A percentile compares a stretch with the other conserved stretches of the same genome.
These are phyloP conservation scores for Microcebus griseorufus DNA, from an alignment of 2,113 vertebrate species.

Conservation along the genomic window DNA sequence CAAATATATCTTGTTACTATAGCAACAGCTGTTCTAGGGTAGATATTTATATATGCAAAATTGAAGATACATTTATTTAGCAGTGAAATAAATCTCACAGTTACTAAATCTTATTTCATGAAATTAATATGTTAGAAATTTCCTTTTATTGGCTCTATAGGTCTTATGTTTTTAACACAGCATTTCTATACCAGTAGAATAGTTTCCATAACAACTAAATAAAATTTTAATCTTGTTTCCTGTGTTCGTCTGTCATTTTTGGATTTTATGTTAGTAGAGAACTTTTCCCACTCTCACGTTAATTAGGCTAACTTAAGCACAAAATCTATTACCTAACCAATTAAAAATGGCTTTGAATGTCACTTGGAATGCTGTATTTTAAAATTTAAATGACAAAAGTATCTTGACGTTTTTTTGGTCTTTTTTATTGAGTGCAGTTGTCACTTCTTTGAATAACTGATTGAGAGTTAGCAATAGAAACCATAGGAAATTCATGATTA, in stretches of 20 bases:
- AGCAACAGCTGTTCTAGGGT: conserved; percentile 80
- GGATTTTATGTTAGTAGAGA: conserved; percentile 70
- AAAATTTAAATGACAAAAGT: conserved; percentile 67
- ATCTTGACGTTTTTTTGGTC: conserved; percentile 44
- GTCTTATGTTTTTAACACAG: conserved; percentile 60
- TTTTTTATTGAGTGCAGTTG: conserved; percentile 30
- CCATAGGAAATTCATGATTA: conserved; percentile 12
- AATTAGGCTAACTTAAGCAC: conserved; percentile 57
- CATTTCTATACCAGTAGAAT: conserved; percentile 64
- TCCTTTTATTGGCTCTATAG: conserved; percentile 61
- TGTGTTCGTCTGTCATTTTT: conserved; percentile 75
- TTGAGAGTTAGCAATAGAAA: conserved; percentile 39
- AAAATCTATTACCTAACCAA: conserved; percentile 60
- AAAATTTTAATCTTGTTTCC: conserved; percentile 73
- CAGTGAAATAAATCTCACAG: conserved; percentile 61
- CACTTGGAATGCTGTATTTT: conserved; percentile 39
- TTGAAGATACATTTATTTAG: conserved; percentile 79
- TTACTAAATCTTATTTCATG: conserved; percentile 62
- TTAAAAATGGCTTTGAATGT: conserved; percentile 59
- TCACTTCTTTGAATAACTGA: conserved; percentile 33
- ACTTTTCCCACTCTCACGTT: conserved; percentile 59
- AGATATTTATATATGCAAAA: conserved; percentile 78
- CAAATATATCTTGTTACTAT: conserved; percentile 83
- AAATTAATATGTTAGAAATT: conserved; percentile 58
- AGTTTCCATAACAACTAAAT: conserved; percentile 84